Base-by-base conservation (phyloP, 1,140 invertebrate species). In the Lasioglossum albipes region DNA sequence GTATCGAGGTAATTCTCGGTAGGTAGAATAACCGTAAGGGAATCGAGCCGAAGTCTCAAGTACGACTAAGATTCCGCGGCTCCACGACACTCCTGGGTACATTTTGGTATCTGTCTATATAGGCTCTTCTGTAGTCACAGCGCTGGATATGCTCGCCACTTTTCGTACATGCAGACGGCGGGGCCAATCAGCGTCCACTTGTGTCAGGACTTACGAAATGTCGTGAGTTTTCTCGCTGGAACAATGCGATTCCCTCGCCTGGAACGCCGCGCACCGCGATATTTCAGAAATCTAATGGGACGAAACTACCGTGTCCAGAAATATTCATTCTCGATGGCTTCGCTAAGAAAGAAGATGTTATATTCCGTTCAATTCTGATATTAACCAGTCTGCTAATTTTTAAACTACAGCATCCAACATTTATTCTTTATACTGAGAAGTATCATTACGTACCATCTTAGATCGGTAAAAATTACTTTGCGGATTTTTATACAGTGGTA, bases 21-120 rank as follows among this genome's bases (percentile, higher is more conserved):
- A 87, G 87, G 87, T 82, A 84, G 86, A 91, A 92, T 92, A 92
- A 92, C 90, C 91, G 88, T 92, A 91, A 92, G 89, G 85, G 88
- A 90, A 92, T 92, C 89, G 89, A 87, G 83, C 81, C 84, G 79
- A 87, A 88, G 77, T 87, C 87, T 88, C 75, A 88, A 88, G 82
- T 89, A 88, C 87, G 79, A 79, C 89, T 87, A 90, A 92, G 90
- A 92, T 91, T 91, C 84, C 87, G 82, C 79, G 85, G 85, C 85
- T 88, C 74, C 83, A 92, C 85, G 84, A 87, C 83, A 73, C 91
- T 91, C 91, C 69, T 84, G 91, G 90, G 91, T 92, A 86, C 89
- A 84, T 86, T 92, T 92, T 81, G 85, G 88, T 91, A 92, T 91
- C 89, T 90, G 81, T 74, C 82, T 78, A 65, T 65, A 65, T 65